A percentile compares a stretch with the other conserved stretches of the same genome.
Conservation (phyloP, 2,888 invertebrate genomes). For the Augochlorella aurata region DNA sequence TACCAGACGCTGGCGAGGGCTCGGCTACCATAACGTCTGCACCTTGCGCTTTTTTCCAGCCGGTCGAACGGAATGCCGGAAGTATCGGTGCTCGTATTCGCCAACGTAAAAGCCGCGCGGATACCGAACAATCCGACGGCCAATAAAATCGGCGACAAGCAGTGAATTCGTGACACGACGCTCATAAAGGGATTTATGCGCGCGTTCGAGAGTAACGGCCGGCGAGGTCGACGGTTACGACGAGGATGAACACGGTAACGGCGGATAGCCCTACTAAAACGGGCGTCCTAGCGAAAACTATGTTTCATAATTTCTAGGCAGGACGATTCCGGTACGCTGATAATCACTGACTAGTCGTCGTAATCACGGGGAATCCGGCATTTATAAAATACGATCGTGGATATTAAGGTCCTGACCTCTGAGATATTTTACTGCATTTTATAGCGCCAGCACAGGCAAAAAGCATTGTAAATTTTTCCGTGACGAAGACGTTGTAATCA, state of each 20-base stretch:
- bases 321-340: not conserved
- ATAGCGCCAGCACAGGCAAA: not conserved
- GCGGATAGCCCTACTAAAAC: constrained; percentile 19
- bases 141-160: constrained; percentile 79
- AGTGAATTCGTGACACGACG: constrained; percentile 78
- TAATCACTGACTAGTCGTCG: not conserved
- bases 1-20: too few relatives aligned
- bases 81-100: constrained; percentile 70
- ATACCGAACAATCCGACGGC: constrained; percentile 72
- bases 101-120: constrained; percentile 69
- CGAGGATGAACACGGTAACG: constrained; percentile 20
- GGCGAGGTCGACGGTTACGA: constrained; percentile 39
- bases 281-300: constrained; percentile 21
- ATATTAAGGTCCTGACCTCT: not conserved
- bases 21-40: constrained; percentile 23
- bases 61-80: constrained; percentile 67
- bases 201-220: constrained; percentile 66
- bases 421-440: not conserved
- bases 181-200: constrained; percentile 79
- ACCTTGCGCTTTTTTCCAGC: constrained; percentile 41
- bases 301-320: not conserved
- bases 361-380: not conserved
- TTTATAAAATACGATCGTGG: not conserved
- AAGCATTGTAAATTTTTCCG: not conserved
- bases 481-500: not conserved